Conservation (phyloP, 2,888 invertebrate species). For the Cryptophagus acutangulus region DNA sequence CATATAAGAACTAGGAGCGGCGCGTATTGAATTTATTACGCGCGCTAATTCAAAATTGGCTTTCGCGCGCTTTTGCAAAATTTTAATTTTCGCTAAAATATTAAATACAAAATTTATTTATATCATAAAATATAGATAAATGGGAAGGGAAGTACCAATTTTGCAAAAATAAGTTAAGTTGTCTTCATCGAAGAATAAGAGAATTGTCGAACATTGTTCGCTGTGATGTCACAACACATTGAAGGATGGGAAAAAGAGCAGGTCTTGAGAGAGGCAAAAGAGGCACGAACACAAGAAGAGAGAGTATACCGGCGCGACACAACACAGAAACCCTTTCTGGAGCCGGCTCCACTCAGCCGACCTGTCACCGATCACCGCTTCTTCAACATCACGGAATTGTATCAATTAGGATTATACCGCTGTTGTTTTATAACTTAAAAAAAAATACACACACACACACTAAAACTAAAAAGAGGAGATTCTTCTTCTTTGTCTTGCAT, state of each 20-base stretch:
- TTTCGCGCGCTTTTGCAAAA: no score
- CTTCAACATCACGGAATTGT: constrained; percentile 38
- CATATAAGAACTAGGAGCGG: no score
- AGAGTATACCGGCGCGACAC: constrained; percentile 40
- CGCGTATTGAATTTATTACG: no score
- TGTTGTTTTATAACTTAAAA: no score
- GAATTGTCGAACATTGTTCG: constrained; percentile 32
- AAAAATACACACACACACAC: constrained; percentile 5
- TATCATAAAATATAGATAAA: no score
- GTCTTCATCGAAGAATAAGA: constrained; percentile 13
- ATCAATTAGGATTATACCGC: constrained; percentile 42
- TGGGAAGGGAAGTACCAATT: no score
- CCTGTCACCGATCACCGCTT: constrained; percentile 34
- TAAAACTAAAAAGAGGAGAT: not conserved
- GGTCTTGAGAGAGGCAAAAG: constrained; percentile 11
- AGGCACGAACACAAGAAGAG: constrained; percentile 24
- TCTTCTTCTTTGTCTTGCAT: no score
- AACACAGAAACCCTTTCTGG: constrained; percentile 50
- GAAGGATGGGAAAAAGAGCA: constrained; percentile 11
- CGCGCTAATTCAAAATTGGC: no score
- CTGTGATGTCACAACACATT: constrained; percentile 26
- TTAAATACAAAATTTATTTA: no score
- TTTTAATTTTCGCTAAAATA: no score
- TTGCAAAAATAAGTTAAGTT: constrained; percentile 24
- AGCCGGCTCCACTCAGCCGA: constrained; percentile 45